phyloP scores from a whole-genome alignment of 1,140 invertebrate genomes.

The Hylaeus volcanicus region DNA sequence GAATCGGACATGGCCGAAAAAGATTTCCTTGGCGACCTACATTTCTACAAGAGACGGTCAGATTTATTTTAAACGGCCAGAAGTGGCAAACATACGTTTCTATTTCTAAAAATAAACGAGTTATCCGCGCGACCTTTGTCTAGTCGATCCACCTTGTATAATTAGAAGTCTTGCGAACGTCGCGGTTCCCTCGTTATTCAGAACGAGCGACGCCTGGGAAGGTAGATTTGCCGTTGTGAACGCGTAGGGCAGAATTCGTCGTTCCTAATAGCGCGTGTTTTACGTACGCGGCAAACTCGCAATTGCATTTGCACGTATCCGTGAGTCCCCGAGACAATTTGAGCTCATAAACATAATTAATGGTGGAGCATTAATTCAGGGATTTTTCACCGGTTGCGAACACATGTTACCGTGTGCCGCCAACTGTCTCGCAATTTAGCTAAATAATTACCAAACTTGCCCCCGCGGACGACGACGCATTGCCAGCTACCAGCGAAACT shows the following conservation, averaged over 20 bases:
- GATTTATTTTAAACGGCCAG: too few relatives aligned
- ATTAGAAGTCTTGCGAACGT: too few relatives aligned
- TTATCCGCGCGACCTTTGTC: too few relatives aligned
- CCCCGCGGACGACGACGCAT: conserved; percentile 54
- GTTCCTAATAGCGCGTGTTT: conserved; percentile 24
- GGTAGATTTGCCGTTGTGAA: neutral
- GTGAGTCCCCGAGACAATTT: conserved; percentile 71
- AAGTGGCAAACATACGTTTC: too few relatives aligned
- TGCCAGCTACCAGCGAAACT: conserved; percentile 54
- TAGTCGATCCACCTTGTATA: too few relatives aligned
- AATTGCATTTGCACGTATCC: conserved; percentile 72
- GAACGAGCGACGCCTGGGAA: neutral
- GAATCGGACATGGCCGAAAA: conserved; percentile 32
- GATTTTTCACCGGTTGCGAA: conserved; percentile 74
- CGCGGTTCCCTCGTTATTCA: too few relatives aligned
- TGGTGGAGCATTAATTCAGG: conserved; percentile 77
- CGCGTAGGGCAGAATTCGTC: neutral
- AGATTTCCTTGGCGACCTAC: too few relatives aligned
- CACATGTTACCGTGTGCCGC: conserved; percentile 76
- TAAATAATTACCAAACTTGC: conserved; percentile 81
- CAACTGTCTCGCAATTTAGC: conserved; percentile 79
- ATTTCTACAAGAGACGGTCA: too few relatives aligned
- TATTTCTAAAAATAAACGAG: too few relatives aligned
- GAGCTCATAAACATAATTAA: conserved; percentile 80
- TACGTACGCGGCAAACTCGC: conserved; percentile 59